Base-by-base conservation (phyloP, 2,113 vertebrate genomes). In the Capra hircus region DNA sequence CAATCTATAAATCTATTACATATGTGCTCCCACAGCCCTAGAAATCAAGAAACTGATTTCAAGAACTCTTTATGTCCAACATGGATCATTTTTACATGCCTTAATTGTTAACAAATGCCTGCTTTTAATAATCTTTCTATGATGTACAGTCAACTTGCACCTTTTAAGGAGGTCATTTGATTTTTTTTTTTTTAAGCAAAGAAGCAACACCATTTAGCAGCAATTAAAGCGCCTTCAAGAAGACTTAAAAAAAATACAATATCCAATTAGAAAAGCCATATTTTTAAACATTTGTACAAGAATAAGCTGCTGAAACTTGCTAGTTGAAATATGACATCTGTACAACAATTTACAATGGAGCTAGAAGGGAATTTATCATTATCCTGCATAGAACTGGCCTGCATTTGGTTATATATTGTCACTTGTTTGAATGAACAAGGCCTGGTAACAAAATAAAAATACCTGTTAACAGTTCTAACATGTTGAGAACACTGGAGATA, bases 301-400 rank as follows among this genome's bases (percentile, higher is more conserved):
- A 99, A 98, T 98, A 99, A 99, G 98, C 99, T 99, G 99, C 99
- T 99, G 99, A 99, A 99, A 99, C 98, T 99, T 99, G 99, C 98
- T 98, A 98, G 99, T 98, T 99, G 99, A 99, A 99, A 99, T 98
- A 98, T 98, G 98, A 99, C 99, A 99, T 99, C 99, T 99, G 99
- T 99, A 99, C 99, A 99, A 99, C 99, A 99, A 99, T 99, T 99
- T 99, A 99, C 99, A 99, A 99, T 98, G 99, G 98, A 99, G 98
- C 99, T 98, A 99, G 99, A 99, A 99, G 99, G 99, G 99, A 99
- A 99, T 99, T 99, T 99, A 99, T 99, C 99, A 99, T 99, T 99
- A 99, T 99, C 99, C 99, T 99, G 99, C 99, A 99, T 99, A 99
- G 99, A 99, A 99, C 99, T 99, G 99, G 98, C 99, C 99, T 99